Conservation (phyloP, 1,140 invertebrate genomes). For the Thaumatotibia leucotreta region DNA sequence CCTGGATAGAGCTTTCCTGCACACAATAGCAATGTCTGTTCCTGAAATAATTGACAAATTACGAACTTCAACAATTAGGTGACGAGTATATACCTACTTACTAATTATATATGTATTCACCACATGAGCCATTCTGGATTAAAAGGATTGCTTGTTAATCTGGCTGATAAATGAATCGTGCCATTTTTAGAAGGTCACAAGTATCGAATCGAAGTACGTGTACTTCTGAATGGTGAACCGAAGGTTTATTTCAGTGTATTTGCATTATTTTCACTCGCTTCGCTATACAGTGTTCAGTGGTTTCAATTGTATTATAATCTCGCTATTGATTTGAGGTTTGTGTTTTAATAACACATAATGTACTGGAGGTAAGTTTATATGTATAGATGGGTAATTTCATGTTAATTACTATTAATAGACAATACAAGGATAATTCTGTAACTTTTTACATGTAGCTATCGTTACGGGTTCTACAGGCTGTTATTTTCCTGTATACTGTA, state of each 20-base stretch:
- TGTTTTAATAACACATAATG: background rate
- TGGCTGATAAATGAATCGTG: background rate
- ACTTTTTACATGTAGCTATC: no score
- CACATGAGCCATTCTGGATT: background rate
- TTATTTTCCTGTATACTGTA: background rate
- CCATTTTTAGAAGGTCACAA: background rate
- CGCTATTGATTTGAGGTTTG: background rate
- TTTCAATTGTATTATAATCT: background rate
- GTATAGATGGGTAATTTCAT: background rate
- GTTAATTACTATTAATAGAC: background rate
- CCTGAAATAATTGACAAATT: no score
- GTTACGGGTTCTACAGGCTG: background rate
- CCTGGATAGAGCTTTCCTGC: no score
- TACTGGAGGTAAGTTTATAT: background rate
- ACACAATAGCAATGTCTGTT: no score
- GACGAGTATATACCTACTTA: background rate
- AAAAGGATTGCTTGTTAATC: background rate
- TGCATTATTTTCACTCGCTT: background rate
- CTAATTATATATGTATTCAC: background rate
- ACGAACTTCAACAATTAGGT: background rate
- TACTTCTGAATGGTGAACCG: background rate
- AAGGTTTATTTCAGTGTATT: background rate
- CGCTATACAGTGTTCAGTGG: background rate
- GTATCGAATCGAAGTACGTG: background rate
- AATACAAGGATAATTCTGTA: background rate